Percentiles rank a stretch among this genome's conserved stretches.
These are phyloP conservation scores for Phlogophora meticulosa DNA, from an alignment of 2,888 invertebrate species.

Conservation along the genomic window DNA sequence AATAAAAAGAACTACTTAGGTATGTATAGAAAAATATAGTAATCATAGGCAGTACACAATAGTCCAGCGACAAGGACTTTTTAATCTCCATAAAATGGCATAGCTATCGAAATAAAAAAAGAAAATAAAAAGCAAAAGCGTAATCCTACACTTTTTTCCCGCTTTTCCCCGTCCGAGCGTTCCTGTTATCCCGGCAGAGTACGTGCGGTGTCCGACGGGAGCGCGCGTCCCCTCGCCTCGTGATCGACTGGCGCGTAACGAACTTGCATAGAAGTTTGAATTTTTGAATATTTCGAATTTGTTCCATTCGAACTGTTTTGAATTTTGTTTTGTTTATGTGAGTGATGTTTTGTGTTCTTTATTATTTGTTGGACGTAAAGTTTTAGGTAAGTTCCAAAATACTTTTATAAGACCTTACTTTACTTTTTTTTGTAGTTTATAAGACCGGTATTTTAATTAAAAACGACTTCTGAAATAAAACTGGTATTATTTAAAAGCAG, in stretches of 20 bases:
- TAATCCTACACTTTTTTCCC: constrained; percentile 51
- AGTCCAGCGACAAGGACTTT: constrained; percentile 52
- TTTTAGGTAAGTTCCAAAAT: constrained; percentile 63
- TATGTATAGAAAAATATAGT: neutral
- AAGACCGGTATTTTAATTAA: neutral
- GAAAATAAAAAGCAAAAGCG: constrained; percentile 49
- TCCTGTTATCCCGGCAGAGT: constrained; percentile 75
- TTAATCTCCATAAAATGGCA: constrained; percentile 62
- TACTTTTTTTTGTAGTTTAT: neutral
- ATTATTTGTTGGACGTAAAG: constrained; percentile 66
- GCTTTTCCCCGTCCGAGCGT: constrained; percentile 52
- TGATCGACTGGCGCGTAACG: constrained; percentile 62
- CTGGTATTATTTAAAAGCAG: neutral
- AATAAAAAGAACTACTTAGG: no score
- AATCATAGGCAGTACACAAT: constrained; percentile 13
- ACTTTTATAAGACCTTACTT: no score
- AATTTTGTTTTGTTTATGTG: constrained; percentile 56
- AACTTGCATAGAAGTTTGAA: constrained; percentile 70
- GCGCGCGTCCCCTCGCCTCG: constrained; percentile 74
- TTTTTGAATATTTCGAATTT: constrained; percentile 50
- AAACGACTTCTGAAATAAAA: neutral
- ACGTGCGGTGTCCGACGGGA: constrained; percentile 78
- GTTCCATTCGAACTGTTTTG: constrained; percentile 31
- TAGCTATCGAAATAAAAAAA: constrained; percentile 61
- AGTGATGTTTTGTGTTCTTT: constrained; percentile 60